Evolutionary conservation across 23 tunicate species (phyloP), one percentile per base, ranked within the genome.

Genomic region (Oikopleura dioica): DNA sequence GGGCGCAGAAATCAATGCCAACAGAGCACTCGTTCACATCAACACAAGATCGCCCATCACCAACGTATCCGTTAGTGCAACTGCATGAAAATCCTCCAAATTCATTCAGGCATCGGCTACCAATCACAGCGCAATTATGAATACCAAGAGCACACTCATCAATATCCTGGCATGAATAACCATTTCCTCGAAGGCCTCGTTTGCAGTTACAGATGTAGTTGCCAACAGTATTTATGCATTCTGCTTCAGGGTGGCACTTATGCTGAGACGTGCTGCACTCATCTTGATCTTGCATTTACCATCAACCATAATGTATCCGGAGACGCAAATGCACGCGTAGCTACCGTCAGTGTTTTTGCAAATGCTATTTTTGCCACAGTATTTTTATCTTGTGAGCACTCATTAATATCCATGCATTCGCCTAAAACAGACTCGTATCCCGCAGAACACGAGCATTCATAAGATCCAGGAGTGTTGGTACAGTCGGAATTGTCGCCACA

Each of bases 1-100:
- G 4, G 33, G 30, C 72, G 26, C 72, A 63, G 26, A 2, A 28
- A 31, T 2, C 5, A 24, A 63, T 23, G 68, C 35, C 72, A 30
- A 23, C 51, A 1, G 78, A 68, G 9, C 5, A 35, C 36, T 36
- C 80, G 75, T 80, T 23, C 26, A 23, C 26, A 84, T 63, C 72
- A 28, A 12, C 16, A 29, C 72, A 63, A 2, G 72, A 16, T 1
- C 1, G 21, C 21, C 63, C 79, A 37, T 36, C 36, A 77, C 79
- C 37, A 34, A 35, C 79, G 37, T 30, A 31, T 69, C 37, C 81
- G 34, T 37, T 33, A 29, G 5, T 23, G 28, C 51, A 75, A 16
- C 33, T 5, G 28, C 77, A 75, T 12, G 24, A 1, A 29, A 21
- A 63, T 23, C 72, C 72, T 24, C 72, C 72, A 2, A 29, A 29